phyloP scores from a whole-genome alignment of 1,140 invertebrate species.

The Pogonognathellus flavescens region DNA sequence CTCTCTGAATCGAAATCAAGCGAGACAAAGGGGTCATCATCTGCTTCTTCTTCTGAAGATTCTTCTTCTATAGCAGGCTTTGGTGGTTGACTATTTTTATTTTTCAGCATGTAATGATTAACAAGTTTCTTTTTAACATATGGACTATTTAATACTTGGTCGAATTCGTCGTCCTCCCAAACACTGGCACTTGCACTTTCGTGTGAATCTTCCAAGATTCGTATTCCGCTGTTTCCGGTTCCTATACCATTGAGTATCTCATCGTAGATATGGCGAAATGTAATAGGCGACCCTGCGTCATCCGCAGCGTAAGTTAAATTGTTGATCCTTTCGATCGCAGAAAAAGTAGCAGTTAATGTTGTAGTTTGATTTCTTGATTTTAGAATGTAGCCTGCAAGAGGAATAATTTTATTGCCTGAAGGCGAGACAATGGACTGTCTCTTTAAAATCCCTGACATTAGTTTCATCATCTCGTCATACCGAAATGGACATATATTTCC shows the following conservation, averaged over 20 bases:
- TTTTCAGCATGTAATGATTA: constrained; percentile 33
- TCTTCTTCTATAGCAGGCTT: constrained; percentile 5
- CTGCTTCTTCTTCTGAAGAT: neutral
- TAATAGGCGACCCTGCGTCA: constrained; percentile 24
- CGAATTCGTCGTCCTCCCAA: constrained; percentile 60
- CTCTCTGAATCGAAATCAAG: neutral
- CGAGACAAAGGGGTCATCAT: neutral
- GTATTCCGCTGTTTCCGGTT: constrained; percentile 32
- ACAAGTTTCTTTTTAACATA: constrained; percentile 30
- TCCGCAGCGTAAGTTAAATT: constrained; percentile 46
- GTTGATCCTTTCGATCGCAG: constrained; percentile 54
- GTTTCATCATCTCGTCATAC: constrained; percentile 51
- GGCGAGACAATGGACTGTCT: constrained; percentile 33
- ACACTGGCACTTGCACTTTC: constrained; percentile 46
- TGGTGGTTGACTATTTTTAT: neutral
- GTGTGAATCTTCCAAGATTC: constrained; percentile 43
- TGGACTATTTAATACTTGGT: constrained; percentile 52
- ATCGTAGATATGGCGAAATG: constrained; percentile 52
- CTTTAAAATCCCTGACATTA: constrained; percentile 42
- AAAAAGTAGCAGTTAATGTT: constrained; percentile 51
- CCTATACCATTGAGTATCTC: constrained; percentile 45
- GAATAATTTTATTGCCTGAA: constrained; percentile 40
- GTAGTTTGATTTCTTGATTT: constrained; percentile 55
- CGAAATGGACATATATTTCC: constrained; percentile 56
- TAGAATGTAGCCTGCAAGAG: constrained; percentile 52